phyloP scores from a whole-genome alignment of 2,888 invertebrate species.

The Stratiomys singularior region DNA sequence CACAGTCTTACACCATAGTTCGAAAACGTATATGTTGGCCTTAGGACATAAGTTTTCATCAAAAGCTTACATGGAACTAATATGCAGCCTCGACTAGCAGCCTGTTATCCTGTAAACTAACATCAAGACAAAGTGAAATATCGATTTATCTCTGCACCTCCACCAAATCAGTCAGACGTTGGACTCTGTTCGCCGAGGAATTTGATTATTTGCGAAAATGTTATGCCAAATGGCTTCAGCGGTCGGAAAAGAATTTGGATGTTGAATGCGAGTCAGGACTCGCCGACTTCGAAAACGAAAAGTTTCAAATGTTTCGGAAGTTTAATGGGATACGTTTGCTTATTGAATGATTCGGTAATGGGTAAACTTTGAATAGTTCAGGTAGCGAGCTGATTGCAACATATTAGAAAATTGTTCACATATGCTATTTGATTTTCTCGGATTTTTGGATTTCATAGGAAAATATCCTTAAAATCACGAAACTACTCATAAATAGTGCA shows the following conservation, averaged over 20 bases:
- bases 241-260: conserved; percentile 24
- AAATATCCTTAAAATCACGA: too few species aligned
- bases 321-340: not conserved
- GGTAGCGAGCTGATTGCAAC: too few species aligned
- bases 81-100: not conserved
- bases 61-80: not conserved
- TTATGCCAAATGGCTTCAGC: conserved; percentile 22
- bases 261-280: conserved; percentile 1
- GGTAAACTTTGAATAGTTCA: not conserved
- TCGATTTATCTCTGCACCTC: conserved; percentile 4
- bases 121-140: not conserved
- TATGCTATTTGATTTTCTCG: too few species aligned
- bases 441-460: too few species aligned
- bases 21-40: not conserved
- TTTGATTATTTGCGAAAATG: conserved; percentile 37
- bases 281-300: not conserved
- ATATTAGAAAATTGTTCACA: too few species aligned
- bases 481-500: too few species aligned
- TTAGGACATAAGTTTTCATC: conserved; percentile 26
- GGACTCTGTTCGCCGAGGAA: conserved; percentile 10
- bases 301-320: not conserved
- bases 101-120: too few species aligned
- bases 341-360: too few species aligned
- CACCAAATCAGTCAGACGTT: too few species aligned
- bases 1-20: not conserved